Evolutionary conservation across 2,113 vertebrate genomes (phyloP), one percentile per base, ranked within the genome.

Genomic region (Tupaia chinensis): DNA sequence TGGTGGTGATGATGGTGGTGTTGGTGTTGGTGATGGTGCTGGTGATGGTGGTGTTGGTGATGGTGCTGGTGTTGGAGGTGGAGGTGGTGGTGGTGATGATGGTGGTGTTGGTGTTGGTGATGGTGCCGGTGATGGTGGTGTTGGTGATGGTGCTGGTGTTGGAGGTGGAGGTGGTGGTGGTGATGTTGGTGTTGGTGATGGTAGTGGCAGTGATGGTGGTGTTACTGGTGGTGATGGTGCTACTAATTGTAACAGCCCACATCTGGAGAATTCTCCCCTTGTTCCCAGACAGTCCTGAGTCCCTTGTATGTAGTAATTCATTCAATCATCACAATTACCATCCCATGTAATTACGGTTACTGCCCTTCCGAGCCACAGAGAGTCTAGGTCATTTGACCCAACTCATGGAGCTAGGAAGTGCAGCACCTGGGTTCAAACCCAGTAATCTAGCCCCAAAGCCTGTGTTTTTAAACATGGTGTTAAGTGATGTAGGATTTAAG

Each of bases 51-150:
- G 8, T 66, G 23, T 23, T 25, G 8, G 7, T 66, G 23, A 3
- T 68, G 9, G 65, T 27, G n/a, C n/a, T 13, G 3, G 9, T 13
- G 1, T 1, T 0, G 9, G 15, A 3, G 32, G 20, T 9, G 27
- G 1, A 22, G 32, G 60, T 82, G 17, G 1, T 20, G 44, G 13
- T 69, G 34, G 65, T 54, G 15, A 4, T 10, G 8, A 13, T 29
- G 25, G 4, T 34, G 23, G 3, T 54, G 20, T 11, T 19, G 5
- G 5, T 17, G 9, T 2, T 32, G 12, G 7, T 5, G 3, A 1
- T 5, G 3, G 56, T 20, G 32, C 10, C 2, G 0, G 1, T 72
- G 44, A 44, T 44, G 44, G 44, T 44, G 44, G 44, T 44, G 44
- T n/a, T 69, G 12, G 9, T 27, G 11, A 27, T 13, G 66, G 11